Percentiles rank a stretch among this genome's conserved stretches.
These are phyloP conservation scores for Temnopleurus reevesii DNA, from an alignment of 53 echinoderm and acorn worm genomes.

Conservation along the genomic window DNA sequence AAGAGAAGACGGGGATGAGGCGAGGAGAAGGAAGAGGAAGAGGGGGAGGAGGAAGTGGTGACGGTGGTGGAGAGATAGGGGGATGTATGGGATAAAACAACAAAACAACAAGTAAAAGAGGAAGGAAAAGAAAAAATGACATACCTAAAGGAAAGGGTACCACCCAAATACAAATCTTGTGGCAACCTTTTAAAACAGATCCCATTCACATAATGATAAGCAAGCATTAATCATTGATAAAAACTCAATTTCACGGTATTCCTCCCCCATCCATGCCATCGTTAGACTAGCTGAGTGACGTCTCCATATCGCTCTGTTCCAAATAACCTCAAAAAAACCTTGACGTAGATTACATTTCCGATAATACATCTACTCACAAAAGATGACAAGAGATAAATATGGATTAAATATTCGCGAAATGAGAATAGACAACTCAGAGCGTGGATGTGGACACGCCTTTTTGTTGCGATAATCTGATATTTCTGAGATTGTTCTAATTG, in stretches of 20 bases:
- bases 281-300: background rate
- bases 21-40: background rate
- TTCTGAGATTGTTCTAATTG: background rate
- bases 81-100: background rate
- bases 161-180: too few relatives aligned
- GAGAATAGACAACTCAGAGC: background rate
- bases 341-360: background rate
- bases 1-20: background rate
- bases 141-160: too few relatives aligned
- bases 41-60: background rate
- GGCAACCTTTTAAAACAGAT: too few relatives aligned
- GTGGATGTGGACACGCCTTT: background rate
- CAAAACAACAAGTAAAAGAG: background rate
- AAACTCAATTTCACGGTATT: conserved; percentile 34
- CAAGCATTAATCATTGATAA: background rate
- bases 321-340: background rate
- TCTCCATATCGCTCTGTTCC: background rate
- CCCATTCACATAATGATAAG: too few relatives aligned
- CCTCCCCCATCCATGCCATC: background rate
- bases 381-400: background rate
- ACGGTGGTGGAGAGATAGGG: background rate
- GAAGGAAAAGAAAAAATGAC: too few relatives aligned
- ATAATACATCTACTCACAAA: background rate
- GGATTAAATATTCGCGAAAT: background rate
- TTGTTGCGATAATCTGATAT: background rate